phyloP scores from a whole-genome alignment of 1,140 invertebrate species.

The Hesperophylax magnus region DNA sequence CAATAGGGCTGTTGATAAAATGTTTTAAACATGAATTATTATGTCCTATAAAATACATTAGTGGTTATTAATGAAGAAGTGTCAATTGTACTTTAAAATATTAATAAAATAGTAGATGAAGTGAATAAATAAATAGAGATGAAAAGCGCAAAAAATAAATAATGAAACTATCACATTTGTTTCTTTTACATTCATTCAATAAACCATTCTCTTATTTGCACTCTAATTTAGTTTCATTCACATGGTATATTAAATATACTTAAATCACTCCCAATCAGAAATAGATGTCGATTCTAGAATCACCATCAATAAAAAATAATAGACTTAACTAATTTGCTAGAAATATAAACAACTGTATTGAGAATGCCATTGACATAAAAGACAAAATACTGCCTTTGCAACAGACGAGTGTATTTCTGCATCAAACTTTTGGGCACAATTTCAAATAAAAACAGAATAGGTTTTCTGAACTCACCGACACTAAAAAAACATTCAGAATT shows the following conservation, averaged over 20 bases:
- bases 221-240: slow-evolving; percentile 29
- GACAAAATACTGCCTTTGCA: background rate
- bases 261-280: background rate
- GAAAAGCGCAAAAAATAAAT: slow-evolving; percentile 40
- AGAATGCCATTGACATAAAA: slow-evolving; percentile 7
- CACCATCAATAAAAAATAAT: too few species aligned
- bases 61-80: background rate
- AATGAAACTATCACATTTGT: slow-evolving; percentile 30
- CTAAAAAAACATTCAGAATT: too few species aligned
- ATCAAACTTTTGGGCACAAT: too few species aligned
- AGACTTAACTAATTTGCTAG: slow-evolving; percentile 1
- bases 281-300: too few species aligned
- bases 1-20: too few species aligned
- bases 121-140: slow-evolving; percentile 26
- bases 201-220: background rate
- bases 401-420: too few species aligned
- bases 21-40: background rate
- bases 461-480: too few species aligned
- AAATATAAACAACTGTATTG: slow-evolving; percentile 23
- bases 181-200: slow-evolving; percentile 1
- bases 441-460: too few species aligned
- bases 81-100: background rate
- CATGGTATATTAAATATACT: slow-evolving; percentile 17
- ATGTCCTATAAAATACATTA: slow-evolving; percentile 7
- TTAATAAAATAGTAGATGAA: slow-evolving; percentile 1